phyloP scores from a whole-genome alignment of 2,797 vertebrate genomes.

The Premnoplex brunnescens region DNA sequence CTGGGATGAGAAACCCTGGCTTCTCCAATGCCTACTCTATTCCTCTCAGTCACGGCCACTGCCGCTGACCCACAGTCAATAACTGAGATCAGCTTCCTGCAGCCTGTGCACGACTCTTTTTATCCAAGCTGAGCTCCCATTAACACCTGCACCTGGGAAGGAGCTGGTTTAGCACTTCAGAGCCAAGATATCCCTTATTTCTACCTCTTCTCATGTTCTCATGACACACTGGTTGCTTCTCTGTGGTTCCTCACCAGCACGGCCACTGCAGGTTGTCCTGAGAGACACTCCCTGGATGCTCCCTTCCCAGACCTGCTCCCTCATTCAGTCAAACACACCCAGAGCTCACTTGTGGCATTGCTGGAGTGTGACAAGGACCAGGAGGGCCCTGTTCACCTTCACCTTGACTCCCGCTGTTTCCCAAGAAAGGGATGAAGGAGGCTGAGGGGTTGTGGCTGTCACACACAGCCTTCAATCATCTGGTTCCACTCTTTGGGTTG shows the following conservation, averaged over 20 bases:
- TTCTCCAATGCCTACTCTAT: fast-evolving
- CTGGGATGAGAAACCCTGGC: neutral
- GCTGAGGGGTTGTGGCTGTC: neutral
- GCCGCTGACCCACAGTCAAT: neutral
- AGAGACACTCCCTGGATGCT: neutral
- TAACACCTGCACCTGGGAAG: neutral
- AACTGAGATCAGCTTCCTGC: neutral
- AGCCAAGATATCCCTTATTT: neutral
- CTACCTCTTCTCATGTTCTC: neutral
- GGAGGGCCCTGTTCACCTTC: neutral
- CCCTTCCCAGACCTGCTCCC: neutral
- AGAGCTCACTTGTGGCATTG: neutral
- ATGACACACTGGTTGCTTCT: neutral
- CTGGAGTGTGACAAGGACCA: neutral
- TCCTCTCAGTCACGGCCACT: neutral
- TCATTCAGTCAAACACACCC: fast-evolving
- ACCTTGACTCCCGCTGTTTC: neutral
- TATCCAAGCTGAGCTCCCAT: neutral
- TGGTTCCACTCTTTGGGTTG: fast-evolving
- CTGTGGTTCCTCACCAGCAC: fast-evolving
- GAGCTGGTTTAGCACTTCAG: neutral
- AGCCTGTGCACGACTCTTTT: fast-evolving
- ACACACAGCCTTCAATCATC: neutral
- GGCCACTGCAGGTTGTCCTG: neutral
- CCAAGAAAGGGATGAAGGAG: neutral